Evolutionary conservation across 2,888 invertebrate genomes (phyloP), one percentile per base, ranked within the genome.

Genomic region (Drosophila siamana): DNA sequence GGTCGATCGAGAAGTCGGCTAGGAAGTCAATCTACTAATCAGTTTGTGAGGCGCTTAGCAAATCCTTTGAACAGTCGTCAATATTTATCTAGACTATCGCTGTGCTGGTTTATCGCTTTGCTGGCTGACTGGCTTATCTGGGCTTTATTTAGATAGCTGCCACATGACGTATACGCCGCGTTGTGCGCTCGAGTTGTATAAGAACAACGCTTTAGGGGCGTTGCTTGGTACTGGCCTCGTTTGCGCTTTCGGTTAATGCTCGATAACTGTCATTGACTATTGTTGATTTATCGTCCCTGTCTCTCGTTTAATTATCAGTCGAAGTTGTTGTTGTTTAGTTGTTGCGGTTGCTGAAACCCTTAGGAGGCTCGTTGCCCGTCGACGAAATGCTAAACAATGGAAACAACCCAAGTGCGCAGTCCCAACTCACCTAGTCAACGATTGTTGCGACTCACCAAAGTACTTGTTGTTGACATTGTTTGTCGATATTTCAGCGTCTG

Each of bases 381-480:
- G 46, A 33, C 28, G 24, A 36, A 26, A 65, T n/a, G n/a, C n/a
- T n/a, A 65, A 60, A 22, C 70, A 74, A 66, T 74, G 75, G 75
- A 74, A 74, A 74, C 59, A 65, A 56, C 46, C 70, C 69, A 74
- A 74, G 66, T 74, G 74, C 74, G 65, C 74, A 74, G 36, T 16
- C 11, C 9, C 38, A 22, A 8, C 40, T 15, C 15, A 51, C 54
- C 48, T 30, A 41, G n/a, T 33, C 11, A 16, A 13, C 19, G 5
- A 19, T n/a, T 52, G 6, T 46, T 46, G 4, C 33, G n/a, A 33
- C 3, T 26, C 26, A 26, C 26, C 7, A 26, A 26, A 6, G 26
- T 26, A 7, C 7, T 57, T 47, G 36, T 41, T 41, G 28, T 33
- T 24, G 19, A 24, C 38, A 9, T 44, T 50, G 54, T 51, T 51